These are phyloP conservation scores for Ctenopoma kingsleyae DNA, from an alignment of 2,797 vertebrate species.

Conservation along the genomic window DNA sequence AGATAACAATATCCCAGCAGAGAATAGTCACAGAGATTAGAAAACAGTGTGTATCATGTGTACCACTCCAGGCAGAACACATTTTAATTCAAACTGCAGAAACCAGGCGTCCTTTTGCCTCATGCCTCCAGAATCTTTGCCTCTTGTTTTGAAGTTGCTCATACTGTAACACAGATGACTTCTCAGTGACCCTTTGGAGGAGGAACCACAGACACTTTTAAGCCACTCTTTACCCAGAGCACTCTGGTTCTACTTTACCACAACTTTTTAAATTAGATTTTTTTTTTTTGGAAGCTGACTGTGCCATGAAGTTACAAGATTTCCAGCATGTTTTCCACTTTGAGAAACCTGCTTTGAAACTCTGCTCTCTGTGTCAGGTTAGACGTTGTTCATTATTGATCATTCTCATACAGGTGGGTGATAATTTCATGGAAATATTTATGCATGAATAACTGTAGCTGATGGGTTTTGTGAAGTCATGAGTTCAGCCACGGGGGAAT, in stretches of 20 bases:
- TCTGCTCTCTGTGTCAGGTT: conserved; percentile 4
- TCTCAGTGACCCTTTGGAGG: conserved; percentile 25
- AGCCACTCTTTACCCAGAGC: conserved; percentile 12
- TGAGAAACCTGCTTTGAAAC: conserved; percentile 2
- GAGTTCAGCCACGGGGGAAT: conserved; percentile 13
- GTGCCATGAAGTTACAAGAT: conserved; percentile 5
- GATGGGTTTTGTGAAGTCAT: conserved; percentile 29
- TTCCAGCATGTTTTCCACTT: conserved; percentile 1
- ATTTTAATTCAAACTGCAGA: not conserved
- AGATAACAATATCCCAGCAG: not conserved
- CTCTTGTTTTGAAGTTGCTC: conserved; percentile 13
- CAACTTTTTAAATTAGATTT: conserved; percentile 47
- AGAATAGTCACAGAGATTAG: not conserved
- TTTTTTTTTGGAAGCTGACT: conserved; percentile 51
- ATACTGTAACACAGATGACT: conserved; percentile 24
- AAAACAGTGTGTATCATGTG: not conserved
- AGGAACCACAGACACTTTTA: conserved; percentile 26
- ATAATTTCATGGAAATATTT: conserved; percentile 37
- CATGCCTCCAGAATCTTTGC: not conserved
- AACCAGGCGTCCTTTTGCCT: not conserved
- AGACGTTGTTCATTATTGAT: conserved; percentile 31
- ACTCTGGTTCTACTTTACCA: not conserved
- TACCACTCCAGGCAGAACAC: not conserved
- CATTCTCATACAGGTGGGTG: conserved; percentile 14
- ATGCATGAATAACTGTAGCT: conserved; percentile 40